Evolutionary conservation across 64 coral and sea anemone genomes (phyloP).

Genomic region (Stichodactyla mertensii): DNA sequence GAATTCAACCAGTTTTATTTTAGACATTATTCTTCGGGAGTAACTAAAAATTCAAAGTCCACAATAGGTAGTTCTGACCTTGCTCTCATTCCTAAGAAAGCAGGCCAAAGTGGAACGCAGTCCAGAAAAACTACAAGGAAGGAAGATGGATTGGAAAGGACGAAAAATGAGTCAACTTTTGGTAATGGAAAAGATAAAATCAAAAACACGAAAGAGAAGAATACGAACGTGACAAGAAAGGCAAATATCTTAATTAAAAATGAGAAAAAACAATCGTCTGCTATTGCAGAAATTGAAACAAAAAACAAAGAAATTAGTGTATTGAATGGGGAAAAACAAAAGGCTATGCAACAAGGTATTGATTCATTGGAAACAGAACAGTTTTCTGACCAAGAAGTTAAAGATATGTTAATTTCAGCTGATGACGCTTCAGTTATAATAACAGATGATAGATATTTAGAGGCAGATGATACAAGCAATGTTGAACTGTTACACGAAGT

Average conservation of each 20-base stretch:
- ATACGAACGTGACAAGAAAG: not conserved
- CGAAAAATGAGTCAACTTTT: not conserved
- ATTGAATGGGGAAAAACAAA: not conserved
- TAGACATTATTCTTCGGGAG: not conserved
- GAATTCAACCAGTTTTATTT: not conserved
- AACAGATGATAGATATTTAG: not conserved
- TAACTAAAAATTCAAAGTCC: not conserved
- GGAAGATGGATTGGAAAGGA: not conserved
- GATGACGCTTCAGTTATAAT: not conserved
- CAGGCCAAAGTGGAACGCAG: not conserved
- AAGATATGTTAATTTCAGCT: not conserved
- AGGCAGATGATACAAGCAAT: not conserved
- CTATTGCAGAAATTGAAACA: not conserved
- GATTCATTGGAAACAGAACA: not conserved
- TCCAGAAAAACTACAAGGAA: not conserved
- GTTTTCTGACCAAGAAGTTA: not conserved
- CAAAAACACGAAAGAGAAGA: not conserved
- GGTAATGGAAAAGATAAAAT: not conserved
- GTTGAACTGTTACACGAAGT: not conserved
- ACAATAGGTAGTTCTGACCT: not conserved
- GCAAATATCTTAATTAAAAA: slow-evolving; percentile 1
- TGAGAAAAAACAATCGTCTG: not conserved
- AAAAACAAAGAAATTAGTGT: not conserved
- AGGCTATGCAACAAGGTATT: not conserved
- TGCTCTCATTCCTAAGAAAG: not conserved